Evolutionary conservation across 2,113 vertebrate genomes (phyloP).

Genomic region (Calypte anna): DNA sequence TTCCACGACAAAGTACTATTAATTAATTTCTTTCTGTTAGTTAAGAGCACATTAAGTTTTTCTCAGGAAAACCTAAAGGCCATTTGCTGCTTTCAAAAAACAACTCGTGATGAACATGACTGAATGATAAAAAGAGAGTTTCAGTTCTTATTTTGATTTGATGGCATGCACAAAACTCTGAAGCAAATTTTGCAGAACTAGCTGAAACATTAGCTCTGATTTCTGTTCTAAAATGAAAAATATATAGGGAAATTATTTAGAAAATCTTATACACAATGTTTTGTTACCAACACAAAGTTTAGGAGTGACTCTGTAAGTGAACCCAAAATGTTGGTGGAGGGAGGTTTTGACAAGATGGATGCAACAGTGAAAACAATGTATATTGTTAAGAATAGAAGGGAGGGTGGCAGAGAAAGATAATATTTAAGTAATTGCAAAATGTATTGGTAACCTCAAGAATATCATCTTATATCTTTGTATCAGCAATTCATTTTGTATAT

Average conservation of each 20-base stretch:
- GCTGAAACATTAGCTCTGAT: neutral
- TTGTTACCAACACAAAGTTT: neutral
- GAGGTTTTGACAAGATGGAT: neutral
- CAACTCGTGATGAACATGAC: neutral
- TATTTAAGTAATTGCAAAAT: neutral
- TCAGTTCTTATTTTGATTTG: neutral
- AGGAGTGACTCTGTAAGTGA: neutral
- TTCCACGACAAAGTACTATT: neutral
- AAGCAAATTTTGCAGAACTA: neutral
- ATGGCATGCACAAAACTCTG: neutral
- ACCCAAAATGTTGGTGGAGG: neutral
- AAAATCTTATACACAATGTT: neutral
- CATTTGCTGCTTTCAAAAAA: neutral
- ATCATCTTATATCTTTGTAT: neutral
- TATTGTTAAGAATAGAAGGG: neutral
- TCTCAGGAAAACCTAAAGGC: neutral
- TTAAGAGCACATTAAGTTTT: neutral
- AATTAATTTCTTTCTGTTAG: neutral
- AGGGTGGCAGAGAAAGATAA: neutral
- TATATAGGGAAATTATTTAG: neutral
- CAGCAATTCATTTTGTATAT: neutral
- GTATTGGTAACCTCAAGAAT: neutral
- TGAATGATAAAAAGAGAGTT: neutral
- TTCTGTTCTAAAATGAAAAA: neutral
- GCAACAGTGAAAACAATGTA: neutral